Evolutionary conservation across 2,113 vertebrate genomes (phyloP), one percentile per base, ranked within the genome.

Genomic region (Abramis brama): DNA sequence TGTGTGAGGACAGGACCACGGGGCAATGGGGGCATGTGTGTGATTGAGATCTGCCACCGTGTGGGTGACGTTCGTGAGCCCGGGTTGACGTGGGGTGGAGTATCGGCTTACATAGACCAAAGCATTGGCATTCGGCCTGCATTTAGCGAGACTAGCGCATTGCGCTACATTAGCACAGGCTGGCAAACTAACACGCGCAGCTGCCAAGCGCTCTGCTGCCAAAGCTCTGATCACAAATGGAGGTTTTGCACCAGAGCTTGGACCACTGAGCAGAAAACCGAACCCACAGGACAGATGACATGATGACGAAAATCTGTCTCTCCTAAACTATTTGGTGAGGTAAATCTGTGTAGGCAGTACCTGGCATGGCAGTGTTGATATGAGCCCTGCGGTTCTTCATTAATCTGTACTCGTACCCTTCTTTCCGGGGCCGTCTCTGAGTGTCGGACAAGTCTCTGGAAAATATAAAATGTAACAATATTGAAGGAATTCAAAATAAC

Each of bases 391-490:
- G 96, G 91, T 92, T 97, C 90, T 96, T 95, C 95, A 96, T 96
- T 92, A 97, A 95, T 89, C 97, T 96, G 92, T 96, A 98, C 87
- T 99, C 98, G 64, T 92, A 97, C 89, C 96, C 96, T 85, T 99
- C 98, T 93, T 97, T 99, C 87, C 96, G 94, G 76, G 88, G 88
- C 88, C 91, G 93, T 79, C 90, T 95, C 84, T 95, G 96, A 87
- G 93, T 91, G 80, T 97, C 96, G 23, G 95, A 89, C 8, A 95
- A 87, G 73, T 98, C 98, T 91, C 97, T 99, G 91, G 13, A 70
- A 91, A 93, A 36, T 10, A 15, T n/a, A 23, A 7, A 57, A 21
- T 57, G 30, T 21, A 23, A 33, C 9, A 36, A 36, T 57, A 57
- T 13, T 78, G 19, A 9, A 4, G 2, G 12, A 30, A 66, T 30